Conservation (phyloP, 2,888 invertebrate species). For the Lithosia quadra region DNA sequence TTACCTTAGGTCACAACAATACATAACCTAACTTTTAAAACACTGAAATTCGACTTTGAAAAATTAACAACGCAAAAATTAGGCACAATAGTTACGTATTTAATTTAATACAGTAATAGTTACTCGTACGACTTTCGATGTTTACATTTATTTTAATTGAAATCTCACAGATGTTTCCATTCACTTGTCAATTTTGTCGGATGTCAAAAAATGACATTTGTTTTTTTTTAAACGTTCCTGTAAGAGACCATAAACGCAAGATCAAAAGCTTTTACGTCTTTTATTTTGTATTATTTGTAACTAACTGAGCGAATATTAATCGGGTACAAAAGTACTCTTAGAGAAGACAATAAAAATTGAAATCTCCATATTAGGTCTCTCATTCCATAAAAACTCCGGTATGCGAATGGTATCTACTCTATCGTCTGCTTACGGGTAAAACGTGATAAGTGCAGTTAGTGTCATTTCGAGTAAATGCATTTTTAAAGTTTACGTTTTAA, state of each 20-base stretch:
- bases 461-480: too few species aligned
- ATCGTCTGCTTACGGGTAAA: too few species aligned
- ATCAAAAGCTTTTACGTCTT: too few species aligned
- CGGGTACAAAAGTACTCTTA: too few species aligned
- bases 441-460: too few species aligned
- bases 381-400: too few species aligned
- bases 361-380: too few species aligned
- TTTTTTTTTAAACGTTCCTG: background rate
- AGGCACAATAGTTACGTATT: slow-evolving; percentile 26
- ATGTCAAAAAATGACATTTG: slow-evolving; percentile 12
- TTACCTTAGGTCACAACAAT: slow-evolving; percentile 71
- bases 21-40: slow-evolving; percentile 74
- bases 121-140: slow-evolving; percentile 26
- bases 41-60: slow-evolving; percentile 49
- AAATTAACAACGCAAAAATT: slow-evolving; percentile 28
- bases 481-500: too few species aligned
- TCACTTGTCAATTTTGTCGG: slow-evolving; percentile 79
- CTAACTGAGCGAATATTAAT: too few species aligned
- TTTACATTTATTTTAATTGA: slow-evolving; percentile 49
- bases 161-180: slow-evolving; percentile 67
- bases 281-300: too few species aligned
- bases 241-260: background rate
- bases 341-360: too few species aligned
- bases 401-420: too few species aligned
- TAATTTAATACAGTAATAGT: slow-evolving; percentile 27